Evolutionary conservation across 2,113 vertebrate genomes (phyloP), one percentile per base, ranked within the genome.

Genomic region (Oceanites oceanicus): DNA sequence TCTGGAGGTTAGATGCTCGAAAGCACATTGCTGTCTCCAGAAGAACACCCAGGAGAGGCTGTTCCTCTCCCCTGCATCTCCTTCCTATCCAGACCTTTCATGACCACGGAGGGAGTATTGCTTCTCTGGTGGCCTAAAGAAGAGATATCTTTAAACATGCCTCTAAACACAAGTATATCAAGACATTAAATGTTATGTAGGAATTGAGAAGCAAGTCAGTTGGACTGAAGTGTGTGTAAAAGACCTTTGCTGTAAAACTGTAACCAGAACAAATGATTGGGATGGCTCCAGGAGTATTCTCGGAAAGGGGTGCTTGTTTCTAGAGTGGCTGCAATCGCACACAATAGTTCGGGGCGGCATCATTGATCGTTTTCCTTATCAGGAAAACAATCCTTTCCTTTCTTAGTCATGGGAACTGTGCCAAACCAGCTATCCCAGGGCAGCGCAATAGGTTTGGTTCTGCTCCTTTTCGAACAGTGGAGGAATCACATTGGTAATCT

Each of bases 311-410:
- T 34, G 56, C 34, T 59, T 53, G 17, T 36, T 44, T 76, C 87
- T 42, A 27, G 44, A 30, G 14, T 27, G 38, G 21, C 52, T 55
- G 59, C 40, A 34, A 13, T 23, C 1, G 2, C 53, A 58, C 26
- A 44, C 67, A n/a, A 34, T 0, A 0, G 8, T 66, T 66, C 42
- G 52, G 45, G 38, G 2, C 14, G 7, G 36, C 47, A 53, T 44
- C 56, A 23, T 13, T 6, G 47, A 36, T 44, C 2, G 1, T 59
- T 53, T 79, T 75, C 72, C 74, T 74, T 47, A 61, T 66, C 50
- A 30, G 42, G 16, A 38, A 61, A 38, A 38, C 38, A 38, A 38
- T 38, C 38, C 38, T 38, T 38, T 38, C 38, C 38, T 38, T 38
- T 30, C 73, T 58, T 61, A 40, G 52, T 45, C 45, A 45, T 45